Evolutionary conservation across 2,888 invertebrate genomes (phyloP).

Genomic region (Emmelina monodactyla): DNA sequence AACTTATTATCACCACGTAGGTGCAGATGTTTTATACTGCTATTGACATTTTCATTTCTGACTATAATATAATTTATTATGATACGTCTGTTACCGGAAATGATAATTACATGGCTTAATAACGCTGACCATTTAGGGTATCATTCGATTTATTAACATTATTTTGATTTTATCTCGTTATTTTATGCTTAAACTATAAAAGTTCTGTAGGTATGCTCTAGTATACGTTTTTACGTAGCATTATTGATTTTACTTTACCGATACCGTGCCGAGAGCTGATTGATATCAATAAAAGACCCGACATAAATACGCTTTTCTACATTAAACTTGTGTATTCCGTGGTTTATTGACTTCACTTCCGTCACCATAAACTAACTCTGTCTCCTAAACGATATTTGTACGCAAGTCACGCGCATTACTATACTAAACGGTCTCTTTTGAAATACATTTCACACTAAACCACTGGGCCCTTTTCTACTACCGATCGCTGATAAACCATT

Average conservation of each 20-base stretch:
- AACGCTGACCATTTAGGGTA: too few relatives aligned
- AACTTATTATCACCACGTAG: too few relatives aligned
- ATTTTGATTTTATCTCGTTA: too few relatives aligned
- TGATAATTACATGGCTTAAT: too few relatives aligned
- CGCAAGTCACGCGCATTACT: constrained; percentile 59
- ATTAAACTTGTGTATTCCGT: constrained; percentile 56
- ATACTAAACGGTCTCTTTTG: constrained; percentile 63
- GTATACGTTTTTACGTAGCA: not conserved
- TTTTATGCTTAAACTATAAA: too few relatives aligned
- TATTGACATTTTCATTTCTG: too few relatives aligned
- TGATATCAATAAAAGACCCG: constrained; percentile 43
- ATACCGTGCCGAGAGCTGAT: constrained; percentile 43
- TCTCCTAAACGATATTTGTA: constrained; percentile 63
- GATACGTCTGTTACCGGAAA: too few relatives aligned
- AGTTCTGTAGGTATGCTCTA: too few relatives aligned
- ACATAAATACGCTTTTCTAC: constrained; percentile 21
- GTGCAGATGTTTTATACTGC: too few relatives aligned
- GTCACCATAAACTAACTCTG: constrained; percentile 59
- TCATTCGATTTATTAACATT: too few relatives aligned
- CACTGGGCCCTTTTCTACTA: constrained; percentile 45
- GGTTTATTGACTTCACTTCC: constrained; percentile 65
- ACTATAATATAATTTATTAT: too few relatives aligned
- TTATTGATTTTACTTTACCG: not conserved
- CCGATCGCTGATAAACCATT: constrained; percentile 58
- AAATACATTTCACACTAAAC: constrained; percentile 64